Evolutionary conservation across 2,113 vertebrate species (phyloP).

Genomic region (Eclectus roratus): DNA sequence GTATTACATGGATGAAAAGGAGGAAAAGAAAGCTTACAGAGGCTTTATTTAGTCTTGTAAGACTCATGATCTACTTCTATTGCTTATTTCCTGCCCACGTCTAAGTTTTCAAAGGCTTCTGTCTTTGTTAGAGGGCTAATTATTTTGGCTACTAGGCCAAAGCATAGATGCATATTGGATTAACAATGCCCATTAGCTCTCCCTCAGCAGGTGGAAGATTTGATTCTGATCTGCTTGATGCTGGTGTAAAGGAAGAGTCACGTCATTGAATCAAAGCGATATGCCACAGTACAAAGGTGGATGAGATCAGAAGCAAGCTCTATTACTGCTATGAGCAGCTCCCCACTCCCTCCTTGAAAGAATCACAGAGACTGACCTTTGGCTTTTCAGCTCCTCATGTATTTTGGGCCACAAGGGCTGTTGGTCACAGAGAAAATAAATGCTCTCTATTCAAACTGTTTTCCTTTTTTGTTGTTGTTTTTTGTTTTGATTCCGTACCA

Average conservation of each 20-base stretch:
- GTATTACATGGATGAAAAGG: neutral
- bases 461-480: neutral
- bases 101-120: constrained; percentile 11
- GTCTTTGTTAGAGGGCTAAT: constrained; percentile 14
- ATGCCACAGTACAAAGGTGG: neutral
- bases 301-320: neutral
- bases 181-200: neutral
- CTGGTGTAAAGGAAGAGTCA: neutral
- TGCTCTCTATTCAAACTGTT: neutral
- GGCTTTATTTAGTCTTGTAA: neutral
- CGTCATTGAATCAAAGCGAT: neutral
- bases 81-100: constrained; percentile 5
- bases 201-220: constrained; percentile 16
- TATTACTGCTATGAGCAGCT: neutral
- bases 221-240: neutral
- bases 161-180: constrained; percentile 18
- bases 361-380: neutral
- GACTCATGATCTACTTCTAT: neutral
- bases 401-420: neutral
- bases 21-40: neutral
- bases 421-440: neutral
- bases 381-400: neutral
- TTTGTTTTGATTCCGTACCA: neutral
- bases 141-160: constrained; percentile 20
- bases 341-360: neutral